Base-by-base conservation (phyloP, 2,113 vertebrate genomes). In the Eurypyga helias region DNA sequence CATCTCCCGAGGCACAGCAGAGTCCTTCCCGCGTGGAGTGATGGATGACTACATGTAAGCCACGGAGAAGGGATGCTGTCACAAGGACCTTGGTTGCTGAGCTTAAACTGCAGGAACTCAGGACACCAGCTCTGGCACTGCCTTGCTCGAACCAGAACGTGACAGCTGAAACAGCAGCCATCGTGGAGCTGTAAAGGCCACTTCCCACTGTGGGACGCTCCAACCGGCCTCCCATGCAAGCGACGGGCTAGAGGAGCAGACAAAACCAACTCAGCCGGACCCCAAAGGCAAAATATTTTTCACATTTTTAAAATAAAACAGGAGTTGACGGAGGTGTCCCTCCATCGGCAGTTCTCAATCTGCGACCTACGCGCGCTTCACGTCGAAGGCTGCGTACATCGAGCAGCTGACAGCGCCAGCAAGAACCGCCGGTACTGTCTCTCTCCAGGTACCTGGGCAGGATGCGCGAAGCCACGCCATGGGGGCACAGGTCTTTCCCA, bases 301-400 rank as follows among this genome's bases (percentile, higher is more conserved):
- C 48, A 54, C 49, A 9, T 49, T 78, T 64, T 70, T 65, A 13
- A 85, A 65, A 41, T n/a, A n/a, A 73, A 34, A 20, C 0, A 54
- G 10, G n/a, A 83, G 54, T 54, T 70, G 87, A 89, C 0, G 1
- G 34, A 78, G 34, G 26, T 51, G 65, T 51, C 70, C 55, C 61
- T 87, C 52, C n/a, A 24, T 25, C 28, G 55, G 55, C 45, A 78
- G 51, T 55, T 83, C 70, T 57, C 46, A 48, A 41, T 55, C 62
- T 18, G 10, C 52, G 89, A 70, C 31, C 43, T 55, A 20, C 11
- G 51, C 11, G 13, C 33, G 69, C 69, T 72, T 77, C 64, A 54
- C 84, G 76, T 86, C 71, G 71, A 57, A 89, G 52, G 71, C 69
- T 72, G 64, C 91, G 76, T 83, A 75, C 51, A 89, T 65, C 8